A percentile compares a stretch with the other conserved stretches of the same genome.
phyloP scores from a whole-genome alignment of 2,797 vertebrate species.

The Etheostoma perlongum region DNA sequence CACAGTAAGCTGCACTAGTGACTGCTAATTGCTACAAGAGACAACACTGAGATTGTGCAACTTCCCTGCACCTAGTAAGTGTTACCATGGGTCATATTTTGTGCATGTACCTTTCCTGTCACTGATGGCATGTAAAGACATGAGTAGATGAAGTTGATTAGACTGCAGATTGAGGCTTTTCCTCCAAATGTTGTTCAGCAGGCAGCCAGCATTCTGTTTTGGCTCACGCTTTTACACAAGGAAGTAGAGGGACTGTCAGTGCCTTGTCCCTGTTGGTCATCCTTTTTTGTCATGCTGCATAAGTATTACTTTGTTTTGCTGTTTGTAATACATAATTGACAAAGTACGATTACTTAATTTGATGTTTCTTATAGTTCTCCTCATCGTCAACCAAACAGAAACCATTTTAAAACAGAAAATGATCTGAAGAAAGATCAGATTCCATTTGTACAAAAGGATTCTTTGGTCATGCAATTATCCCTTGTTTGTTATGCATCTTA shows the following conservation, averaged over 20 bases:
- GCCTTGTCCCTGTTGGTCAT: not conserved
- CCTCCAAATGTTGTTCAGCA: constrained; percentile 16
- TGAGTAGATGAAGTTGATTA: constrained; percentile 11
- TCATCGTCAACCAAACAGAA: not conserved
- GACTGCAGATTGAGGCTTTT: not conserved
- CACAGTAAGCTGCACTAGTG: not conserved
- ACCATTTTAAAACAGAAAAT: constrained; percentile 10
- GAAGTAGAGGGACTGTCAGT: not conserved
- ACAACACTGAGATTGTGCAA: constrained; percentile 29
- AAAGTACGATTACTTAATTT: constrained; percentile 14
- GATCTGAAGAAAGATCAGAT: constrained; percentile 2
- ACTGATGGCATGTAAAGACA: constrained; percentile 17
- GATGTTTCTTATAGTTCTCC: not conserved
- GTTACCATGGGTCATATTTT: not conserved
- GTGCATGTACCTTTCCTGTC: constrained; percentile 12
- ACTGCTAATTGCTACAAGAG: not conserved
- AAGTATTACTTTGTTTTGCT: constrained; percentile 9
- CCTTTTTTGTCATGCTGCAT: constrained; percentile 19
- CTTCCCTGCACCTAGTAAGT: constrained; percentile 22
- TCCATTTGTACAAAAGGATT: not conserved
- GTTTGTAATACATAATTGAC: constrained; percentile 26
- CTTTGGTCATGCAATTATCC: constrained; percentile 2
- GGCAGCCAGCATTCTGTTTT: constrained; percentile 5
- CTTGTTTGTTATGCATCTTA: constrained; percentile 28
- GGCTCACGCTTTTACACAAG: constrained; percentile 1